A percentile compares a stretch with the other conserved stretches of the same genome.
phyloP scores from a whole-genome alignment of 2,797 vertebrate genomes.

The Falco novaeseelandiae region DNA sequence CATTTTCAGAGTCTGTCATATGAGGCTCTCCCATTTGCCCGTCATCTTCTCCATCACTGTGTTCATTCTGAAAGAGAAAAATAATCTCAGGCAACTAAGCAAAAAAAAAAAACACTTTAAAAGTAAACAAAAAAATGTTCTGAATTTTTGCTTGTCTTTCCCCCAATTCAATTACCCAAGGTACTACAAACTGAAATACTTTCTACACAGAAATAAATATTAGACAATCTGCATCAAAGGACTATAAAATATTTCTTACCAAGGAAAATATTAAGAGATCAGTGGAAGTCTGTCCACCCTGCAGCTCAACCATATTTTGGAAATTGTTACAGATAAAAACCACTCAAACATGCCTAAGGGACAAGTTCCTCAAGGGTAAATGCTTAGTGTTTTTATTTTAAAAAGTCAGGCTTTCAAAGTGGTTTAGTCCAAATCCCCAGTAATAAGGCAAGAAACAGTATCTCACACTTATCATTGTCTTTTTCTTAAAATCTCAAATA shows the following conservation, averaged over 20 bases:
- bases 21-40: conserved; percentile 56
- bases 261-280: background rate
- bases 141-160: background rate
- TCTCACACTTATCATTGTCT: background rate
- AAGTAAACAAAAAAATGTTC: background rate
- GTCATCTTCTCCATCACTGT: conserved; percentile 84
- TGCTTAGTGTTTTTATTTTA: background rate
- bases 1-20: conserved; percentile 78
- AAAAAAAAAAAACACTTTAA: background rate
- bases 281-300: background rate
- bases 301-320: background rate
- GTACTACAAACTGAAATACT: background rate
- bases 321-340: background rate
- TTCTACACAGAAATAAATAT: background rate
- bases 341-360: background rate
- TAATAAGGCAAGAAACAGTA: background rate
- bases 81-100: conserved; percentile 5
- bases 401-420: background rate
- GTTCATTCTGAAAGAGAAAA: conserved; percentile 84
- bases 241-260: background rate
- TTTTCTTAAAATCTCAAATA: background rate
- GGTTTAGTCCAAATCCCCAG: background rate
- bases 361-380: background rate
- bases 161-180: background rate
- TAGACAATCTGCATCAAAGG: background rate